Percentiles rank a stretch among this genome's conserved stretches.
phyloP scores from a whole-genome alignment of 2,797 vertebrate genomes.

The Coendou prehensilis region DNA sequence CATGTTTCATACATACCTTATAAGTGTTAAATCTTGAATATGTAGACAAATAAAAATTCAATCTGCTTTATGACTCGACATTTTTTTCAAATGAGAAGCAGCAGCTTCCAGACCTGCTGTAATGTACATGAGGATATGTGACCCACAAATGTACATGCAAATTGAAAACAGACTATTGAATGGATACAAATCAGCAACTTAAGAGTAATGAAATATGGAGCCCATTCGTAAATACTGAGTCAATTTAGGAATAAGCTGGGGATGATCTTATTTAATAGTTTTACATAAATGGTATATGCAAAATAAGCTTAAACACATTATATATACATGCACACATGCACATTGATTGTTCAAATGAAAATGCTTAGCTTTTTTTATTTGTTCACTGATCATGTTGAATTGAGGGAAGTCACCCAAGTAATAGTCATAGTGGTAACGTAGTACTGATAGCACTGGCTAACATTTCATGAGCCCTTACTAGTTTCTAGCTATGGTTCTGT shows the following conservation, averaged over 20 bases:
- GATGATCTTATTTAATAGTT: background rate
- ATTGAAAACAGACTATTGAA: conserved; percentile 1
- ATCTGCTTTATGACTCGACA: background rate
- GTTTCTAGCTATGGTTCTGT: background rate
- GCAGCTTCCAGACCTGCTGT: background rate
- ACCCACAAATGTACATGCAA: background rate
- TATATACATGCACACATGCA: background rate
- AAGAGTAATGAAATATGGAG: background rate
- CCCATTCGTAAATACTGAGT: background rate
- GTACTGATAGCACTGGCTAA: background rate
- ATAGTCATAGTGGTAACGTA: background rate
- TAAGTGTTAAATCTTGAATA: background rate
- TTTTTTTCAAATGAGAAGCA: background rate
- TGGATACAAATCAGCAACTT: background rate
- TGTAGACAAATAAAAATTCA: background rate
- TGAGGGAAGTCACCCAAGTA: background rate
- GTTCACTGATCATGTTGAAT: background rate
- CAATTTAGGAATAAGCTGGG: background rate
- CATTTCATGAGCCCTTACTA: background rate
- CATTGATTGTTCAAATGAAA: background rate
- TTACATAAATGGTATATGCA: background rate
- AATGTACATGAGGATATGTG: background rate
- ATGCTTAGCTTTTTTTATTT: background rate
- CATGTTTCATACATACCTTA: background rate
- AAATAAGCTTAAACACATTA: background rate